Percentiles rank a stretch among this genome's conserved stretches.
Conservation (phyloP, 2,797 vertebrate species). For the Cuculus canorus region DNA sequence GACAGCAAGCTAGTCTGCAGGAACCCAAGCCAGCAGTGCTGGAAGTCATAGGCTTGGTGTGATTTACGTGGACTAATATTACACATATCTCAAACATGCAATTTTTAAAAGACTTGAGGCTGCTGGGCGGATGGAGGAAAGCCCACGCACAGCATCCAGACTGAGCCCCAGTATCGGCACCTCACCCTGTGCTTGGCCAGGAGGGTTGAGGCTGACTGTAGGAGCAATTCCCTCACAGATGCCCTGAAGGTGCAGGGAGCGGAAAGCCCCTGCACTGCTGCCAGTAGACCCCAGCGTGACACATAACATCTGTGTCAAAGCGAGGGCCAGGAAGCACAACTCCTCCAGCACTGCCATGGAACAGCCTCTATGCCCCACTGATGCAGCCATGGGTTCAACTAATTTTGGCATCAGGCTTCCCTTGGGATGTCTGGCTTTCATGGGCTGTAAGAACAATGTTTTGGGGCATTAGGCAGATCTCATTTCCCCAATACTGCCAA, state of each 20-base stretch:
- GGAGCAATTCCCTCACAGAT: not conserved
- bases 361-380: not conserved
- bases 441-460: not conserved
- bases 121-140: not conserved
- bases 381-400: not conserved
- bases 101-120: constrained; percentile 11
- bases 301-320: constrained; percentile 5
- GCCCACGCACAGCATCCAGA: not conserved
- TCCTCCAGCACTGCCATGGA: accelerated
- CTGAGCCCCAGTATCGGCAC: not conserved
- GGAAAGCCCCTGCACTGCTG: not conserved
- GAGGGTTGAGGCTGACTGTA: not conserved
- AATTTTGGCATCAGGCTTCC: not conserved
- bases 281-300: not conserved
- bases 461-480: not conserved
- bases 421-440: constrained; percentile 7
- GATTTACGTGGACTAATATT: constrained; percentile 38
- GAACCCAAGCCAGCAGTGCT: constrained; percentile 30
- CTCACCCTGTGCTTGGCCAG: not conserved
- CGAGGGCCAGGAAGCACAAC: not conserved
- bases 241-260: not conserved
- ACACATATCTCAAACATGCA: constrained; percentile 48
- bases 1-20: constrained; percentile 14
- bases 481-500: not conserved
- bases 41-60: constrained; percentile 24